These are phyloP conservation scores for Oncorhynchus gorbuscha DNA, from an alignment of 2,113 vertebrate species.

Conservation along the genomic window DNA sequence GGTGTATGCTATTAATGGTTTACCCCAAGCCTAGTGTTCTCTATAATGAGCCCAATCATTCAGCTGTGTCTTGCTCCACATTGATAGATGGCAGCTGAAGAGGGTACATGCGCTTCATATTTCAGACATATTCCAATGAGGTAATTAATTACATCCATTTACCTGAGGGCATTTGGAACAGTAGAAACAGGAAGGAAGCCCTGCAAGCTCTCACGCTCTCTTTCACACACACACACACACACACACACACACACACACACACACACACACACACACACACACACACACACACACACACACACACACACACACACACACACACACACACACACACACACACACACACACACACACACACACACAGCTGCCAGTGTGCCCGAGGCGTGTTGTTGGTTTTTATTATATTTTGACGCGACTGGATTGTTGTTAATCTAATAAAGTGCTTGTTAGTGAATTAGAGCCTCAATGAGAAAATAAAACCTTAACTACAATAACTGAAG, in stretches of 20 bases:
- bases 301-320: too few species aligned
- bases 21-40: too few species aligned
- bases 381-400: conserved; percentile 40
- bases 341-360: neutral
- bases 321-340: too few species aligned
- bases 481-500: conserved; percentile 54
- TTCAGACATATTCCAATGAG: conserved; percentile 31
- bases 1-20: too few species aligned
- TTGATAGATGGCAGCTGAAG: conserved; percentile 39
- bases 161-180: conserved; percentile 23
- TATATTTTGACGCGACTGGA: conserved; percentile 49
- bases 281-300: too few species aligned
- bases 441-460: conserved; percentile 48
- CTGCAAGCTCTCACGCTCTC: conserved; percentile 27
- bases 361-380: conserved; percentile 34
- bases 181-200: neutral
- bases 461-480: conserved; percentile 26
- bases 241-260: too few species aligned
- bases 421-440: conserved; percentile 46
- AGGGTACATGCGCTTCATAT: conserved; percentile 46
- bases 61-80: conserved; percentile 15
- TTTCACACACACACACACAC: too few species aligned
- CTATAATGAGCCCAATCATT: too few species aligned
- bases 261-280: too few species aligned
- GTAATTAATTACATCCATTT: conserved; percentile 36